phyloP scores from a whole-genome alignment of 2,113 vertebrate genomes.

The Cervus canadensis region DNA sequence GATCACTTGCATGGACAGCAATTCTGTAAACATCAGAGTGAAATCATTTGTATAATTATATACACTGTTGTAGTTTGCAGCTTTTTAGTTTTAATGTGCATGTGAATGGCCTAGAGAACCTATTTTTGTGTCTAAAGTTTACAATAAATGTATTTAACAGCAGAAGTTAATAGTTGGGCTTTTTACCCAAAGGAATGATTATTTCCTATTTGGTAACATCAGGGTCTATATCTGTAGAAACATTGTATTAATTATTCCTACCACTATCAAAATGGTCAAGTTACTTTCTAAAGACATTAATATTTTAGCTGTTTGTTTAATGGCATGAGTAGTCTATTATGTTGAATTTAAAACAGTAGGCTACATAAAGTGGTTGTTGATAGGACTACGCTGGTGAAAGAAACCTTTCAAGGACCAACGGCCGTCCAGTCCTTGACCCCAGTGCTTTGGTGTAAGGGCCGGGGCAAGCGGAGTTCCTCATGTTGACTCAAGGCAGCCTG shows the following conservation, averaged over 20 bases:
- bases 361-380: background rate
- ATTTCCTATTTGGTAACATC: conserved; percentile 34
- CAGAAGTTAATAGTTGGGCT: conserved; percentile 17
- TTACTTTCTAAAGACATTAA: background rate
- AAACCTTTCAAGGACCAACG: background rate
- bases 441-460: background rate
- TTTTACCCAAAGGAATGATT: background rate
- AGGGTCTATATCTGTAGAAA: background rate
- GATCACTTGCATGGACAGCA: conserved; percentile 33
- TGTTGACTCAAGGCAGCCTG: background rate
- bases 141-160: conserved; percentile 82
- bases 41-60: conserved; percentile 51
- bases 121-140: conserved; percentile 84
- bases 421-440: background rate
- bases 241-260: background rate
- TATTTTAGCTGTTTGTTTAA: background rate
- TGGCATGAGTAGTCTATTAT: background rate
- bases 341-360: background rate
- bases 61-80: conserved; percentile 65
- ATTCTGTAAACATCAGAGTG: background rate
- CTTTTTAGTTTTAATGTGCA: conserved; percentile 76
- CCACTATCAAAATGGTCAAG: conserved; percentile 4
- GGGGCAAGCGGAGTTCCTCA: background rate
- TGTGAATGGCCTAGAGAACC: conserved; percentile 86
- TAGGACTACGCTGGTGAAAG: background rate